Evolutionary conservation across 2,797 vertebrate species (phyloP), one percentile per base, ranked within the genome.

Genomic region (Prunella strophiata): DNA sequence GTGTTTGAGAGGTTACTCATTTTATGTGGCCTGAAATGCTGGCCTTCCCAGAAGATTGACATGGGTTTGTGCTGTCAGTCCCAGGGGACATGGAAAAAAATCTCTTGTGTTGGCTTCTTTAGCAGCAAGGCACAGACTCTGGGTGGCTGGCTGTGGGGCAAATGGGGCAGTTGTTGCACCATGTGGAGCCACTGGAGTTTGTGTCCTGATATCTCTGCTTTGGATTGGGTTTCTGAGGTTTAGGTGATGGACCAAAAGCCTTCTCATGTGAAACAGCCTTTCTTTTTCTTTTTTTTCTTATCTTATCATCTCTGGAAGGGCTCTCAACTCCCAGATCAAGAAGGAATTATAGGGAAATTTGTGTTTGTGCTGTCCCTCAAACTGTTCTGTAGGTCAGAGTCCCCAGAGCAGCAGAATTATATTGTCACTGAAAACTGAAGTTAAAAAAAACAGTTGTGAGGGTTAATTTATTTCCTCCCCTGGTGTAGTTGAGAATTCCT

Each of bases 151-250:
- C 47, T 50, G 11, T 45, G 59, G 21, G 36, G 20, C 4, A 26
- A n/a, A 40, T 0, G n/a, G 16, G 22, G 15, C 1, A 1, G 10
- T 7, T 63, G 30, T 30, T 61, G 9, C 16, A 55, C 8, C 1
- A 0, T 4, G 10, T 38, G 13, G 16, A 27, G 59, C 16, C 32
- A 11, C 4, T 20, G 45, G 7, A 18, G 9, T 59, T 65, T 52
- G 10, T 65, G 50, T 58, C 34, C 40, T 54, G 38, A 1, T 36
- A 29, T 7, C 18, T 74, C 34, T 48, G 45, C 15, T 43, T 67
- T 34, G 32, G 10, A 10, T 15, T 74, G 38, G 14, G 10, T 91
- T 87, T 80, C 20, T 12, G 20, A 27, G 62, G 50, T 47, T 65
- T 85, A 48, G 14, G 4, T 78, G 51, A 22, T 32, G 54, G 34